Evolutionary conservation across 2,797 vertebrate genomes (phyloP).

Genomic region (Lepus oiostolus): DNA sequence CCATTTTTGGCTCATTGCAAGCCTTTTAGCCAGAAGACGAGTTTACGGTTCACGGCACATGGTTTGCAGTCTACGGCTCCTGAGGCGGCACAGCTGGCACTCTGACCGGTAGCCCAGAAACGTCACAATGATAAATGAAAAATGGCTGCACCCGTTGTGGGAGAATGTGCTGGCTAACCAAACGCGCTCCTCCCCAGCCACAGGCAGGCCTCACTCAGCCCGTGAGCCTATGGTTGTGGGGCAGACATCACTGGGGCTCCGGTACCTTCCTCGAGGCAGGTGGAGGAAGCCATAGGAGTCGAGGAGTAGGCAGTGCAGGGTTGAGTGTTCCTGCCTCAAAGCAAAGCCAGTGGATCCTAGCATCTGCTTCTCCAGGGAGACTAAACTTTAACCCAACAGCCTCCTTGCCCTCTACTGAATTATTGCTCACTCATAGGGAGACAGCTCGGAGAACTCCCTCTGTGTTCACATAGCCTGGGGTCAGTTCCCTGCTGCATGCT

Average conservation of each 20-base stretch:
- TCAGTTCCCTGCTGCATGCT: neutral
- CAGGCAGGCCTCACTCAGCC: rapidly evolving
- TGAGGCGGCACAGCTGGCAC: neutral
- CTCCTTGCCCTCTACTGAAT: neutral
- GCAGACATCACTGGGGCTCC: neutral
- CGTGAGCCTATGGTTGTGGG: neutral
- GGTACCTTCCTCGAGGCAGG: no score
- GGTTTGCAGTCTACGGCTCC: no score
- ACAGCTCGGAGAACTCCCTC: neutral
- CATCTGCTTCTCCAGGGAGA: neutral
- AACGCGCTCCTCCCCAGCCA: neutral
- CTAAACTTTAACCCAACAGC: neutral
- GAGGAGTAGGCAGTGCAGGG: neutral
- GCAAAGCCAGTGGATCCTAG: neutral
- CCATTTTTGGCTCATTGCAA: neutral
- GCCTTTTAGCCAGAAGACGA: neutral
- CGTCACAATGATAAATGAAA: neutral
- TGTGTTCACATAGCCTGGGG: neutral
- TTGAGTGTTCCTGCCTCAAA: neutral
- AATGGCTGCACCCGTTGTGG: neutral
- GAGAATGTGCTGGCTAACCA: no score
- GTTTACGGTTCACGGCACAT: neutral
- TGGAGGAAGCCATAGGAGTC: no score
- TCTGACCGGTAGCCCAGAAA: neutral
- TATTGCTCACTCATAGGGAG: no score